phyloP scores from a whole-genome alignment of 2,113 vertebrate species.

The Cheilinus undulatus region DNA sequence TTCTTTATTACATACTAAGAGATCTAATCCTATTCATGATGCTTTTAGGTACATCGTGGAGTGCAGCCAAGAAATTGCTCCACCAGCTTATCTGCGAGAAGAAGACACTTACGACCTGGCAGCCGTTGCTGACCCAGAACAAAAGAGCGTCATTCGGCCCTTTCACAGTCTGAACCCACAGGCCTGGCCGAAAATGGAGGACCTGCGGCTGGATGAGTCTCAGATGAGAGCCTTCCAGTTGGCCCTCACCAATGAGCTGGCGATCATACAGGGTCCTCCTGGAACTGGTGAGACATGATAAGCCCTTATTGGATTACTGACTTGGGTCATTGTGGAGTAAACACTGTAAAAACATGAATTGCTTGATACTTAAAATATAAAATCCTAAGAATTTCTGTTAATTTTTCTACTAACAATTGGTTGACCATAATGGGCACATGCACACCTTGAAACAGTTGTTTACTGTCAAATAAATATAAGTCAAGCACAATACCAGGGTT shows the following conservation, averaged over 20 bases:
- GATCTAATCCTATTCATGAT: not conserved
- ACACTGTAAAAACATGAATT: not conserved
- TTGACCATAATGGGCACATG: no score
- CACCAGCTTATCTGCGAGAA: constrained; percentile 85
- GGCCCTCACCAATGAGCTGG: constrained; percentile 94
- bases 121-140: constrained; percentile 56
- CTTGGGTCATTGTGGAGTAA: not conserved
- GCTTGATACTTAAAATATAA: not conserved
- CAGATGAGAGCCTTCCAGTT: constrained; percentile 90
- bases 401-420: not conserved
- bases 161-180: constrained; percentile 79
- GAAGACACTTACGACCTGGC: constrained; percentile 83
- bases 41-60: constrained; percentile 89
- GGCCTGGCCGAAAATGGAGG: constrained; percentile 88
- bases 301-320: constrained; percentile 4
- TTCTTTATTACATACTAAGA: no score
- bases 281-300: constrained; percentile 87
- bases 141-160: constrained; percentile 36
- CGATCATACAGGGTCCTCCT: constrained; percentile 96
- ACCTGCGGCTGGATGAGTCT: constrained; percentile 90
- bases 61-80: constrained; percentile 83
- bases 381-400: not conserved
- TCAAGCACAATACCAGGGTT: no score
- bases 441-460: no score
- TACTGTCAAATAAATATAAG: no score